A percentile compares a stretch with the other conserved stretches of the same genome.
phyloP scores from a whole-genome alignment of 2,113 vertebrate species.

The Pampusana beccarii region DNA sequence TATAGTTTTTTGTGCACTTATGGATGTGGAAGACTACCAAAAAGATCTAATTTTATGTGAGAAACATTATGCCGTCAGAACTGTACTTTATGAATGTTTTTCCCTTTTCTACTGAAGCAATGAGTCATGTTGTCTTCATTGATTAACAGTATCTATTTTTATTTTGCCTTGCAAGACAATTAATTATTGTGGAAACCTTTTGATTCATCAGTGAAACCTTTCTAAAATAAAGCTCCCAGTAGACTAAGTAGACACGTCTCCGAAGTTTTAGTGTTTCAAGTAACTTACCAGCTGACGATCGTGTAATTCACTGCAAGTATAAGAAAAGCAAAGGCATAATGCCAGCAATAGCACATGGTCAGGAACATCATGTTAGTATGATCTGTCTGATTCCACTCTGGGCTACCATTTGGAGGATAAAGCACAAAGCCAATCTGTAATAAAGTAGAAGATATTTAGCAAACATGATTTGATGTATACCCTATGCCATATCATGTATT shows the following conservation, averaged over 20 bases:
- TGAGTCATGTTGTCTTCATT: neutral
- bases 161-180: neutral
- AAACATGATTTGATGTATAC: neutral
- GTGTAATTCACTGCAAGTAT: conserved; percentile 79
- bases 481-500: neutral
- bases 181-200: neutral
- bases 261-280: neutral
- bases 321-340: conserved; percentile 84
- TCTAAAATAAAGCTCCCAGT: neutral
- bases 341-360: conserved; percentile 93
- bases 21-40: neutral
- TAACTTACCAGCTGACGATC: conserved; percentile 87
- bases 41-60: neutral
- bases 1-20: neutral
- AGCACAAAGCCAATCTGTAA: conserved; percentile 91
- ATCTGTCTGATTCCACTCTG: conserved; percentile 86
- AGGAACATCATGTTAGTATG: conserved; percentile 88
- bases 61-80: neutral
- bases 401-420: conserved; percentile 82
- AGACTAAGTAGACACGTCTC: neutral
- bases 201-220: neutral
- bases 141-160: neutral
- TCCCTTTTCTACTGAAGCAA: neutral
- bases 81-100: neutral
- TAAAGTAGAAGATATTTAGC: conserved; percentile 15